Conservation (phyloP, 2,797 vertebrate species). For the Orientallactaga sibirica region DNA sequence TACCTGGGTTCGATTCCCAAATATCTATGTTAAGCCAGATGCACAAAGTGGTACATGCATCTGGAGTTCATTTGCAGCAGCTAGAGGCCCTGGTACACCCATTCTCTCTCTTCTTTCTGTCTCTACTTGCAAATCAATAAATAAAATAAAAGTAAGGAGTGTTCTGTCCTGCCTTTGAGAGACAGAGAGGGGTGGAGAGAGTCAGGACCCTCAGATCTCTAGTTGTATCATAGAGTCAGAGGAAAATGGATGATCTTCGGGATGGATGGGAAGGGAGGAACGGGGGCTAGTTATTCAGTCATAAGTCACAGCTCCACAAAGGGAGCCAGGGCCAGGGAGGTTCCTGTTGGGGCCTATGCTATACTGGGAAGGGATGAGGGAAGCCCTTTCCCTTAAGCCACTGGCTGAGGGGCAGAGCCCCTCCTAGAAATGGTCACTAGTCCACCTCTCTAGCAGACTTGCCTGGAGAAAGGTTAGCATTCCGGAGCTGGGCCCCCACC, state of each 20-base stretch:
- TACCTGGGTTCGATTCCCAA: no score
- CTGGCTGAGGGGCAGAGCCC: not conserved
- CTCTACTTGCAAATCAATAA: no score
- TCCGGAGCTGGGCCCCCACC: conserved; percentile 65
- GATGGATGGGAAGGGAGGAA: not conserved
- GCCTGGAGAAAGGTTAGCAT: conserved; percentile 81
- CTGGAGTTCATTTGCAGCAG: no score
- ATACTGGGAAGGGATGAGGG: not conserved
- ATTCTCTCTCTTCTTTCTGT: no score
- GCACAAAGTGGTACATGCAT: no score
- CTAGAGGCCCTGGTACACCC: no score
- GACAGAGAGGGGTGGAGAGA: not conserved
- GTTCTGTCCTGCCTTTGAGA: not conserved
- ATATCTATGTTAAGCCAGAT: no score
- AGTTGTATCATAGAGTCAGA: not conserved
- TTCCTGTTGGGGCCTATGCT: not conserved
- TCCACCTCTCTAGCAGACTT: conserved; percentile 29
- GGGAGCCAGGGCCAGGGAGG: not conserved
- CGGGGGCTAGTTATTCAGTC: no score
- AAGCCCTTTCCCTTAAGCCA: not conserved
- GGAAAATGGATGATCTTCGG: not conserved
- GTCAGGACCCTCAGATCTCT: not conserved
- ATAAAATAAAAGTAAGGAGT: not conserved
- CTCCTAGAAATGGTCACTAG: conserved; percentile 31
- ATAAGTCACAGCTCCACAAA: not conserved